Evolutionary conservation across 2,113 vertebrate genomes (phyloP).

Genomic region (Dromiciops gliroides): DNA sequence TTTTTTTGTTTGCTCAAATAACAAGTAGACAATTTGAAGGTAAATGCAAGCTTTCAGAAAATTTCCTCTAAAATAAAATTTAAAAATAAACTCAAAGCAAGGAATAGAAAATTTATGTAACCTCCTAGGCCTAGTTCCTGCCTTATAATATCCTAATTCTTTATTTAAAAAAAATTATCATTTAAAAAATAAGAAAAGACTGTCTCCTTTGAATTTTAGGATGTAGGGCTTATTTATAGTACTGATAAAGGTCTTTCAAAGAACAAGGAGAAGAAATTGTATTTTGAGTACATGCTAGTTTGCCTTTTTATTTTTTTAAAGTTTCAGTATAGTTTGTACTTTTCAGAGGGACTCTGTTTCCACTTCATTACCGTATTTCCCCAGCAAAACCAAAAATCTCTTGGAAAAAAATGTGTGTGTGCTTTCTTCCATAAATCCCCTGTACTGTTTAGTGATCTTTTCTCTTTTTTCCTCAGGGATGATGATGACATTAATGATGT

Average conservation of each 20-base stretch:
- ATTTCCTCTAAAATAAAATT: too few species aligned
- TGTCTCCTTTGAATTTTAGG: not conserved
- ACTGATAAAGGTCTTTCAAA: not conserved
- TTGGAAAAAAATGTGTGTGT: not conserved
- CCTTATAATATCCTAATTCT: not conserved
- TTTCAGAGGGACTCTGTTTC: not conserved
- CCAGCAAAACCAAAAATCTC: not conserved
- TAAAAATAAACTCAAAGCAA: not conserved
- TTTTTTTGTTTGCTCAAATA: too few species aligned
- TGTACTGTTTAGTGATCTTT: not conserved
- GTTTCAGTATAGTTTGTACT: not conserved
- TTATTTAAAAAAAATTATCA: not conserved
- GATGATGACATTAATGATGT: conserved; percentile 97
- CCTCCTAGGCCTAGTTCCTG: not conserved
- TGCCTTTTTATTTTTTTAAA: not conserved
- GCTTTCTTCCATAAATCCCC: too few species aligned
- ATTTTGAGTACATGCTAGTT: not conserved
- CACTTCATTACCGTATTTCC: not conserved
- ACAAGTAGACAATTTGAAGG: not conserved
- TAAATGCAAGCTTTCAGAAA: not conserved
- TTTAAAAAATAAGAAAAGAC: too few species aligned
- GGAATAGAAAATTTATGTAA: not conserved
- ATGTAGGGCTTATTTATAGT: not conserved
- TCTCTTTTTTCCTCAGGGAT: conserved; percentile 85
- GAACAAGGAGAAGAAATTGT: not conserved